Conservation (phyloP, 2,888 invertebrate species). For the Scaptodrosophila latifasciaeformis region DNA sequence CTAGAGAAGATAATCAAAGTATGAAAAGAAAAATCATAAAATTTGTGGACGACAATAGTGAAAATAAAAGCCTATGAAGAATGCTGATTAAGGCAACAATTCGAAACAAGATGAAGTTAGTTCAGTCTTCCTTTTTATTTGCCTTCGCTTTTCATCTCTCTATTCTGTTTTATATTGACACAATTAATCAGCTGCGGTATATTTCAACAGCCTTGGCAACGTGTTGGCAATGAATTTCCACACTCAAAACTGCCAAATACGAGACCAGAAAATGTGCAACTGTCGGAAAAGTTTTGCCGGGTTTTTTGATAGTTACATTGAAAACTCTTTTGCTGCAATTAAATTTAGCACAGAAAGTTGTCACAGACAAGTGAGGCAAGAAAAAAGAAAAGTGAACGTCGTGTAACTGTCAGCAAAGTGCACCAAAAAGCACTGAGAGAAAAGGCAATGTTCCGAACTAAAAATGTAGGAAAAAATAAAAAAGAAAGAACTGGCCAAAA, state of each 20-base stretch:
- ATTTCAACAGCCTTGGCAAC: background rate
- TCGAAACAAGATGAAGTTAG: background rate
- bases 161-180: too few relatives aligned
- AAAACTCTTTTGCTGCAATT: slow-evolving; percentile 62
- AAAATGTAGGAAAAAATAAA: slow-evolving; percentile 2
- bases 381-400: slow-evolving; percentile 35
- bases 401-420: slow-evolving; percentile 59
- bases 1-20: too few relatives aligned
- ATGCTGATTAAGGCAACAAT: too few relatives aligned
- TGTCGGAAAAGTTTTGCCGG: slow-evolving; percentile 43
- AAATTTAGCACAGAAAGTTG: slow-evolving; percentile 57
- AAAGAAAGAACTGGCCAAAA: slow-evolving; percentile 44
- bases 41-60: too few relatives aligned
- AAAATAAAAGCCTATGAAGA: too few relatives aligned
- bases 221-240: too few relatives aligned
- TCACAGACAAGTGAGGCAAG: slow-evolving; percentile 19
- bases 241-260: too few relatives aligned
- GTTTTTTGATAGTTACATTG: slow-evolving; percentile 29
- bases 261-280: too few relatives aligned
- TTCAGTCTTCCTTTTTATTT: background rate
- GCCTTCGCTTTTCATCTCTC: background rate
- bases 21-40: too few relatives aligned
- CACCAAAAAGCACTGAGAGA: too few relatives aligned
- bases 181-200: background rate
- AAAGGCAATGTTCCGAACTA: too few relatives aligned